Evolutionary conservation across 2,113 vertebrate genomes (phyloP), one percentile per base, ranked within the genome.

Genomic region (Rhinoptilus africanus): DNA sequence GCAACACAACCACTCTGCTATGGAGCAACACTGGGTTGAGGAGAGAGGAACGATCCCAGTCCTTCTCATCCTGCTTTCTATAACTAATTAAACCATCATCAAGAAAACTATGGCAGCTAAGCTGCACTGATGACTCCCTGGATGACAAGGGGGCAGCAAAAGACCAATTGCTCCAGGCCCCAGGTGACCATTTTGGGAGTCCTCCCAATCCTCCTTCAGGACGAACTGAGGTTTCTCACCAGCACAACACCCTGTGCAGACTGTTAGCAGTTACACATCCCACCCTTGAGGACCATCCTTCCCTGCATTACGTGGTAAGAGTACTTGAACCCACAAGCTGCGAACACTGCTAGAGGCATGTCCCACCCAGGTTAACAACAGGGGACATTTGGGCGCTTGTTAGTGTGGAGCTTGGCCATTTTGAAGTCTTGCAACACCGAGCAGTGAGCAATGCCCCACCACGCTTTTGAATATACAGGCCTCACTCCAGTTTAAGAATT

Each of bases 121-220:
- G 10, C 16, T 54, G 19, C 21, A 15, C 7, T 4, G 2, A 9
- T 6, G 10, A 50, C 19, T 18, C 32, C 27, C 47, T 16, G 35
- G 24, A 22, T 26, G 22, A 8, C 69, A 64, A 51, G 8, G 9
- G 23, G 10, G 3, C 10, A 15, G 32, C 6, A 51, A 37, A 60
- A 53, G 30, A 14, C 23, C 2, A 0, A 27, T 23, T 12, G 28
- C 4, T 63, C 43, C 48, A 43, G 2, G 22, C 8, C 10, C 17
- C 45, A 63, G 62, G n/a, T 1, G 2, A 18, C n/a, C 0, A 0
- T 23, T 4, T 4, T 1, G 14, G 16, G 18, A 43, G 18, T 23
- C 15, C 15, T 60, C 32, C 37, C 51, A 75, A 0, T 32, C 26
- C 45, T 53, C 1, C 12, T 39, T 30, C 1, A 0, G 9, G 13